phyloP scores from a whole-genome alignment of 2,113 vertebrate species.

The Excalfactoria chinensis region DNA sequence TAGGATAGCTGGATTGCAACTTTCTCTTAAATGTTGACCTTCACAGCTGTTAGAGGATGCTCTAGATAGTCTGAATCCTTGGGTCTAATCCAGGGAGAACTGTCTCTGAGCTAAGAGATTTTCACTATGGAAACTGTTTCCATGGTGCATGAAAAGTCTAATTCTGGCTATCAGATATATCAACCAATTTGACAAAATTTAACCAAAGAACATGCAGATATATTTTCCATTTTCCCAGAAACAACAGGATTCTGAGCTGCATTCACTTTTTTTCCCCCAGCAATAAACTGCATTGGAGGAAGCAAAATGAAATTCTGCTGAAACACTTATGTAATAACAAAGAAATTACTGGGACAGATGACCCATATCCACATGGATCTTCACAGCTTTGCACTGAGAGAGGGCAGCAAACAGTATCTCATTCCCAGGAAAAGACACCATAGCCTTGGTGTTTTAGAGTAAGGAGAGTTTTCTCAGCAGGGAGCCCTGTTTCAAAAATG shows the following conservation, averaged over 20 bases:
- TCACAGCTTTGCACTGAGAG: neutral
- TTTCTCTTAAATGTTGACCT: neutral
- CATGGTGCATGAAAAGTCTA: neutral
- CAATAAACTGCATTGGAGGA: neutral
- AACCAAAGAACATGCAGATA: neutral
- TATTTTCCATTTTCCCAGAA: neutral
- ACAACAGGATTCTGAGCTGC: neutral
- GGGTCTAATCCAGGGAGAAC: constrained; percentile 49
- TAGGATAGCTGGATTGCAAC: neutral
- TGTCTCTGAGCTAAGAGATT: constrained; percentile 18
- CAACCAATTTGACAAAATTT: constrained; percentile 23
- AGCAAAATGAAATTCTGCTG: neutral
- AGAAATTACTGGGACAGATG: neutral
- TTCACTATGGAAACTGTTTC: constrained; percentile 57
- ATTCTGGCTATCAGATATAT: constrained; percentile 8
- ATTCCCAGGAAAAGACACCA: neutral
- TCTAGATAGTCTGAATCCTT: constrained; percentile 40
- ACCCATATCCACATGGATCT: neutral
- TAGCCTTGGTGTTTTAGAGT: neutral
- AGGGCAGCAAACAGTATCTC: neutral
- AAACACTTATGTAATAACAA: neutral
- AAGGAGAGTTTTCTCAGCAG: neutral
- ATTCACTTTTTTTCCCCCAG: neutral
- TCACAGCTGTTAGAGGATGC: neutral
- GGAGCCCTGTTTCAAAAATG: neutral